phyloP scores from a whole-genome alignment of 2,888 invertebrate genomes.

The Branchipolynoe longqiensis region DNA sequence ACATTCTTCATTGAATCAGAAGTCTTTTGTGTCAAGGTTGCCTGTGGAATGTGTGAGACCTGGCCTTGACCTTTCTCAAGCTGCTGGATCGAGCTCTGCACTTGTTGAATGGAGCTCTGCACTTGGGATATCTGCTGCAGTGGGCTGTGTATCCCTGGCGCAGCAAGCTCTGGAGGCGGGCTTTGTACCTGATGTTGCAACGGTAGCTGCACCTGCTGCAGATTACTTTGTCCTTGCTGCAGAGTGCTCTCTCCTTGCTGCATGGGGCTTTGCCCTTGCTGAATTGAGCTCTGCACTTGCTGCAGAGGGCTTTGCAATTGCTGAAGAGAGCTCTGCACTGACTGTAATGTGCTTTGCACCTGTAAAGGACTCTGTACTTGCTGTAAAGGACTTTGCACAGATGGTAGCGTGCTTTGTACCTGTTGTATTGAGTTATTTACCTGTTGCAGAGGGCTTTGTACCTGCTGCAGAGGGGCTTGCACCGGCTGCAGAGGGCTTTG shows the following conservation, averaged over 20 bases:
- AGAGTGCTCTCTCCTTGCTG: neutral
- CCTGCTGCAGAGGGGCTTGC: neutral
- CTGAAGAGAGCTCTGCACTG: neutral
- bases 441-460: neutral
- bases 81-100: constrained; percentile 21
- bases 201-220: constrained; percentile 22
- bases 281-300: neutral
- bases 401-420: neutral
- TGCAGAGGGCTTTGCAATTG: constrained; percentile 4
- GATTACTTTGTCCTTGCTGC: neutral
- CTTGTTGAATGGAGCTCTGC: neutral
- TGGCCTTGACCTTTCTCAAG: neutral
- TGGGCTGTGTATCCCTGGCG: neutral
- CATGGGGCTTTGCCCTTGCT: neutral
- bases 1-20: neutral
- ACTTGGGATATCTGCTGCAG: constrained; percentile 24
- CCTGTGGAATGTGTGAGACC: neutral
- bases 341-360: neutral
- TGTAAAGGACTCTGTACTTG: neutral
- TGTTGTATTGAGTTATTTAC: neutral
- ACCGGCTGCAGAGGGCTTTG: neutral
- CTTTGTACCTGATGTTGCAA: neutral
- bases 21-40: neutral
- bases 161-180: neutral
- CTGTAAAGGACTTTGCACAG: neutral